phyloP scores from a whole-genome alignment of 2,113 vertebrate species.

The Oncorhynchus masou region DNA sequence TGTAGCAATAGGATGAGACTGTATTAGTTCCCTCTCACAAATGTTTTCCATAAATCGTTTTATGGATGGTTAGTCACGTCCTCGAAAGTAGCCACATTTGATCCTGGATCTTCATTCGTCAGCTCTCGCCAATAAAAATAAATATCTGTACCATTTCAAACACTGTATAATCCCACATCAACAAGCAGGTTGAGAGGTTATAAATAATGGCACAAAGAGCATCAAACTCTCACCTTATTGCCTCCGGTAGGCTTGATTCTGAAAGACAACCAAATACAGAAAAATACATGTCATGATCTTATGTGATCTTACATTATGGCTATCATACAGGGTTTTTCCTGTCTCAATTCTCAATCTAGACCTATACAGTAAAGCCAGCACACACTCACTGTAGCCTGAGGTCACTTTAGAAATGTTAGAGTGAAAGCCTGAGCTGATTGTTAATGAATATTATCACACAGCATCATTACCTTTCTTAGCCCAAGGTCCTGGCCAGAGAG shows the following conservation, averaged over 20 bases:
- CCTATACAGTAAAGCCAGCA: neutral
- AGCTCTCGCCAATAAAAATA: neutral
- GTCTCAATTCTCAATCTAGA: too few species aligned
- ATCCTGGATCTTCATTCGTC: neutral
- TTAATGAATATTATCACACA: conserved; percentile 57
- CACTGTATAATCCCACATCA: neutral
- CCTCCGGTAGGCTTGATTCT: conserved; percentile 69
- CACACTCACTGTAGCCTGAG: conserved; percentile 39
- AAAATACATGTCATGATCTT: too few species aligned
- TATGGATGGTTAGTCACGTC: conserved; percentile 18
- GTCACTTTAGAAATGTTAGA: conserved; percentile 36
- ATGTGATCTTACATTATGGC: too few species aligned
- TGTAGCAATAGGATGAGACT: conserved; percentile 1
- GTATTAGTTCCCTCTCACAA: neutral
- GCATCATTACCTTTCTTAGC: conserved; percentile 38
- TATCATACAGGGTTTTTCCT: too few species aligned
- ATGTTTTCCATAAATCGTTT: conserved; percentile 2
- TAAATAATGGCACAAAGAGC: neutral
- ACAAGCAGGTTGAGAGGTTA: neutral
- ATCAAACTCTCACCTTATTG: conserved; percentile 73
- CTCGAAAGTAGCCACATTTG: neutral
- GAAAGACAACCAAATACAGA: conserved; percentile 28
- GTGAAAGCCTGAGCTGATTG: conserved; percentile 38
- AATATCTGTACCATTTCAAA: too few species aligned
- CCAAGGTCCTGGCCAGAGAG: conserved; percentile 34